Conservation (phyloP, 1,140 invertebrate genomes). For the Drosophila chauvacae region DNA sequence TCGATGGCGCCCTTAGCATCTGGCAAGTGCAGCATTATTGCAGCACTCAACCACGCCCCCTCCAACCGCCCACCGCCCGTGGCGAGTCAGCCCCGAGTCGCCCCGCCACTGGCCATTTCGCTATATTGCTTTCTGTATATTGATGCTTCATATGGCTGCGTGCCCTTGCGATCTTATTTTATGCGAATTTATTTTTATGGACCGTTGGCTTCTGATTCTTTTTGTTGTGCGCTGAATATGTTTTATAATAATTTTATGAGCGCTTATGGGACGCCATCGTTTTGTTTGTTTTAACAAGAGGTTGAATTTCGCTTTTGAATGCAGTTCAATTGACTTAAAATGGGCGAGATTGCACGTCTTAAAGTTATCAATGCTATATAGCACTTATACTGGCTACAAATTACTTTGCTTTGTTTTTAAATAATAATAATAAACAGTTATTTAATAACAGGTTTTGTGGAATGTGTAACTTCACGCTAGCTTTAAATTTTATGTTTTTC, state of each 20-base stretch:
- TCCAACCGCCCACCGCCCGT: no score
- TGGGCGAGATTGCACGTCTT: background rate
- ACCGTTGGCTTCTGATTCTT: conserved; percentile 40
- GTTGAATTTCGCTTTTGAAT: conserved; percentile 13
- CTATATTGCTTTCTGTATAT: conserved; percentile 62
- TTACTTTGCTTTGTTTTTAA: background rate
- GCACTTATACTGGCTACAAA: no score
- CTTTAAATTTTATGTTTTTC: background rate
- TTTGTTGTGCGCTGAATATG: conserved; percentile 40
- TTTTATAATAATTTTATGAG: conserved; percentile 51
- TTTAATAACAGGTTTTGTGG: no score
- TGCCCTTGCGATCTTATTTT: conserved; percentile 44
- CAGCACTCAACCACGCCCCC: conserved; percentile 4
- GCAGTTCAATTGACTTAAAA: conserved; percentile 9
- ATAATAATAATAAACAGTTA: background rate
- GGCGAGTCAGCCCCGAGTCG: background rate
- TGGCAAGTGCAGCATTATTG: conserved; percentile 59
- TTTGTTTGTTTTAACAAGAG: conserved; percentile 20
- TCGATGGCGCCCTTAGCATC: conserved; percentile 32
- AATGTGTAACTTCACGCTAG: background rate
- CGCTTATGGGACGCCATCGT: conserved; percentile 20
- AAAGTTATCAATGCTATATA: background rate
- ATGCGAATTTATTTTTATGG: conserved; percentile 52
- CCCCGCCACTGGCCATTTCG: conserved; percentile 36
- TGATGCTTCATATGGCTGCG: conserved; percentile 50